Base-by-base conservation (phyloP, 2,888 invertebrate genomes). In the Nephrotoma flavescens region DNA sequence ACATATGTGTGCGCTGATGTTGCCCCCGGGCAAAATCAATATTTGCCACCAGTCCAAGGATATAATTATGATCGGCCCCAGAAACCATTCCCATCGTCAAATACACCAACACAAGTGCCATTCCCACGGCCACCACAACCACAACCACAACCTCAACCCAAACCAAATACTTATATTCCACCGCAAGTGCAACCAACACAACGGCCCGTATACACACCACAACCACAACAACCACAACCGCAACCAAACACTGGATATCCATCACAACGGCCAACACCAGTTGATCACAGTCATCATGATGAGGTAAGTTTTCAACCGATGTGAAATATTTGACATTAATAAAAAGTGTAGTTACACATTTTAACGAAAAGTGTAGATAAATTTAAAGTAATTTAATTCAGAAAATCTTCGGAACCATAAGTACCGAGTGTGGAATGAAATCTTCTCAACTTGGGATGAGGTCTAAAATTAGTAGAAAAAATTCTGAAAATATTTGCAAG, bases 1-100 rank as follows among this genome's bases (percentile, higher is more conserved):
- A 89, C 90, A 88, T 90, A 89, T 87, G 90, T 88, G 83, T 90
- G 88, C 87, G 91, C 91, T 88, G 91, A 91, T 87, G 88, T 92
- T 86, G 90, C 90, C 84, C 94, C 95, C 1, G 95, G 95, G 12
- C 94, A 94, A 87, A 95, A 95, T 90, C 95, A 95, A 87, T 96
- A 96, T 92, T 93, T 96, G 86, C 96, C 96, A 31, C 94, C 94
- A 4, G 94, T 93, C 89, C 94, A 94, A 89, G 96, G 96, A 15
- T 96, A 96, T 91, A 93, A 93, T 88, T 96, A 96, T 90, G 93
- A 94, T n/a, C 93, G 93, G 83, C 96, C 96, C 2, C 89, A 89
- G 45, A 89, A 89, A 88, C 90, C 90, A 89, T 90, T 91, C 87
- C 87, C 88, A 87, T 87, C 88, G 86, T 86, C 41, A 57, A 86